A percentile compares a stretch with the other conserved stretches of the same genome.
Evolutionary conservation across 2,888 invertebrate genomes (phyloP).

Genomic region (Chaitophorus viminalis): DNA sequence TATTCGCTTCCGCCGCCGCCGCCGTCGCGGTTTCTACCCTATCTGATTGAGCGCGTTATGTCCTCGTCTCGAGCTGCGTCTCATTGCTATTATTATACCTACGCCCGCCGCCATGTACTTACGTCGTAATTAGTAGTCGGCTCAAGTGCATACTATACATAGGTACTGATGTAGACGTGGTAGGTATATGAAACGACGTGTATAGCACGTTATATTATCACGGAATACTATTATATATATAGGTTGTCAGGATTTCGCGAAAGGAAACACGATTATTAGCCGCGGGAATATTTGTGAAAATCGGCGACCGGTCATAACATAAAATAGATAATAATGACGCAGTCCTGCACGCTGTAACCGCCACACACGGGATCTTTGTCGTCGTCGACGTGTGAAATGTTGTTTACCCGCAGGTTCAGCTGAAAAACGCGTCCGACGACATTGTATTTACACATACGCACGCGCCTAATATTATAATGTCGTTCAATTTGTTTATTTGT

Average conservation of each 20-base stretch:
- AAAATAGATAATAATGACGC: too few relatives aligned
- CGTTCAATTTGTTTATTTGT: neutral
- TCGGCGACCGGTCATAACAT: neutral
- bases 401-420: too few relatives aligned
- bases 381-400: too few relatives aligned
- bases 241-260: neutral
- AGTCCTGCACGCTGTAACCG: too few relatives aligned
- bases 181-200: too few relatives aligned
- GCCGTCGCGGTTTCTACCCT: conserved; percentile 12
- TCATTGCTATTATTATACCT: neutral
- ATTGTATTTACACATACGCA: neutral
- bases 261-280: neutral
- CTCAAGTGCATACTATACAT: neutral
- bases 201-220: too few relatives aligned
- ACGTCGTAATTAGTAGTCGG: conserved; percentile 12
- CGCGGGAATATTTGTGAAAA: neutral
- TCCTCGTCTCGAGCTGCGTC: neutral
- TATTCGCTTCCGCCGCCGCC: too few relatives aligned
- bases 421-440: neutral
- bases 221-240: too few relatives aligned
- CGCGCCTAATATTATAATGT: neutral
- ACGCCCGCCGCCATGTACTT: too few relatives aligned
- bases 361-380: neutral
- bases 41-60: conserved; percentile 9
- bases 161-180: neutral